Base-by-base conservation (phyloP, 2,888 invertebrate genomes). In the Endotricha flammealis region DNA sequence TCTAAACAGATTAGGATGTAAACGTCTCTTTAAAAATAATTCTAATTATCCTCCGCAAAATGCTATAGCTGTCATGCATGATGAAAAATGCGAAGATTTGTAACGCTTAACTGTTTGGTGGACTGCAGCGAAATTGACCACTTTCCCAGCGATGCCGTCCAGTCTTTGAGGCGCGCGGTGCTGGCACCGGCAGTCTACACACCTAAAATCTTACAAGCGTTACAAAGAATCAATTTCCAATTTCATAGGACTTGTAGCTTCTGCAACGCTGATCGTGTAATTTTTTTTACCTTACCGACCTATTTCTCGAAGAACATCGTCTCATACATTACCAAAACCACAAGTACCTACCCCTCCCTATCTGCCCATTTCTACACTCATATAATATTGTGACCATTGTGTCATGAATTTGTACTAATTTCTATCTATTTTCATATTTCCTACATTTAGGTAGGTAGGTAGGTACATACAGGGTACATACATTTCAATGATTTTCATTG, bases 11-110 rank as follows among this genome's bases (percentile, higher is more conserved):
- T 20, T 6, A 20, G n/a, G n/a, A 20, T 20, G 20, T 20, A 20
- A 4, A n/a, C 4, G 16, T 16, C 4, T 25, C 12, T 30, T 17
- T 31, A 10, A 22, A 33, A 27, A 12, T 17, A 16, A 14, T 25
- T 44, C 40, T 42, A 41, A 36, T 43, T 41, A 34, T 46, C 43
- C 39, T 37, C 36, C 42, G 38, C 48, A 45, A 50, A 36, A 60
- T 60, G 53, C 44, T 48, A 36, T 42, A 47, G 47, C 48, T 48
- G 43, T 49, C 53, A 59, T 44, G 53, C 53, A 59, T 44, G 53
- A 54, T 59, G 50, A 71, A 80, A 72, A 55, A 83, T 82, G 83
- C 68, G 66, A 64, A 80, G 55, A 64, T 73, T 76, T 55, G 60
- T 65, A 41, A 57, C 68, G 43, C 54, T 76, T 33, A 72, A 77